phyloP scores from a whole-genome alignment of 2,888 invertebrate genomes.

The Drosophila incognita region DNA sequence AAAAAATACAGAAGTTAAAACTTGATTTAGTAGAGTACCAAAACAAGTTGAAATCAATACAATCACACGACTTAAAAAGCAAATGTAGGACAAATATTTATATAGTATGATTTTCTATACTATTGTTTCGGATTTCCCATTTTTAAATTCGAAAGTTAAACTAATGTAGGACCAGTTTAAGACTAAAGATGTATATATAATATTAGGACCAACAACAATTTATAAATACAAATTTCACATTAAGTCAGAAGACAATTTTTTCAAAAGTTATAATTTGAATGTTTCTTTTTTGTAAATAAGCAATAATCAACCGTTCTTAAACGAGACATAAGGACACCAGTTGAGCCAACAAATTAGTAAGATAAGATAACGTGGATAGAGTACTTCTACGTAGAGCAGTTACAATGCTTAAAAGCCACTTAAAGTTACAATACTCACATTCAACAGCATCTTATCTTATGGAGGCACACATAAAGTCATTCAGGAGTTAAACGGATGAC shows the following conservation, averaged over 20 bases:
- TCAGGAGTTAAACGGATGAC: slow-evolving; percentile 21
- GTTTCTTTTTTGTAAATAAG: neutral
- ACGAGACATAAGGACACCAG: neutral
- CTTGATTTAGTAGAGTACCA: neutral
- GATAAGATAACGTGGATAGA: neutral
- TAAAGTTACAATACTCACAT: slow-evolving; percentile 19
- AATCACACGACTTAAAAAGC: neutral
- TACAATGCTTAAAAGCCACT: slow-evolving; percentile 2
- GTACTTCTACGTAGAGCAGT: neutral
- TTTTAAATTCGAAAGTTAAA: neutral
- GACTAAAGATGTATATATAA: neutral
- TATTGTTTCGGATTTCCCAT: neutral
- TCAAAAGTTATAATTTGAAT: neutral
- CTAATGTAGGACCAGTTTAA: neutral
- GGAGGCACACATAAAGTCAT: slow-evolving; percentile 8
- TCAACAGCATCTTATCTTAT: slow-evolving; percentile 25
- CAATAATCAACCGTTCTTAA: neutral
- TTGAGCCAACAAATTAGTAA: neutral
- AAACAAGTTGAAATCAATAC: neutral
- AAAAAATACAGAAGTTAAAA: neutral
- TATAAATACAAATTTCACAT: neutral
- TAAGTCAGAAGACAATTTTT: neutral
- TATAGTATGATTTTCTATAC: neutral
- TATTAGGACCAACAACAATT: neutral
- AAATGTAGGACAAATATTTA: neutral